phyloP scores from a whole-genome alignment of 2,113 vertebrate genomes.

The Planiliza haematocheilus region DNA sequence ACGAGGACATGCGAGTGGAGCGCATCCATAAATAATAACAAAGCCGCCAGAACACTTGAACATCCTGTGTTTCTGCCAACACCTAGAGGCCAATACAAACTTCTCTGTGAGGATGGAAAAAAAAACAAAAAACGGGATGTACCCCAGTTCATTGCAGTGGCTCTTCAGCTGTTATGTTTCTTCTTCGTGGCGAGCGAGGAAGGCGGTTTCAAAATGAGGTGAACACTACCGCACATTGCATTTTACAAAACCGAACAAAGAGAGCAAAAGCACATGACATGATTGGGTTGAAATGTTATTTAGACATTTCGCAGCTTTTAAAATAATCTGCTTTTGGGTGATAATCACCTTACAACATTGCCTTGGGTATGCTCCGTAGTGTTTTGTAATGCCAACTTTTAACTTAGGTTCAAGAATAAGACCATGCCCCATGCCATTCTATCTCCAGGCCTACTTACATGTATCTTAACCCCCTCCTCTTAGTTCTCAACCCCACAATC shows the following conservation, averaged over 20 bases:
- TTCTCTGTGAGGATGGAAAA: conserved; percentile 16
- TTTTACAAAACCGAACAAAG: neutral
- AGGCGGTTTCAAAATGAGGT: neutral
- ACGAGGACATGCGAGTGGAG: conserved; percentile 55
- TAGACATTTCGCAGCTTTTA: too few species aligned
- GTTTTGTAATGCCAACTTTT: too few species aligned
- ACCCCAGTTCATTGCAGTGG: conserved; percentile 10
- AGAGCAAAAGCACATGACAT: too few species aligned
- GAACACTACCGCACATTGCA: neutral
- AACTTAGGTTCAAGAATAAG: too few species aligned
- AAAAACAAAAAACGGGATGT: neutral
- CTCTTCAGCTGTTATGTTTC: neutral
- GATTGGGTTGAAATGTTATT: too few species aligned
- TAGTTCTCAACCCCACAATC: too few species aligned
- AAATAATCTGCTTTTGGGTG: too few species aligned
- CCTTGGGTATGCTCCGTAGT: neutral
- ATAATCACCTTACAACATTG: too few species aligned
- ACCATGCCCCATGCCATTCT: too few species aligned
- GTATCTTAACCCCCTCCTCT: too few species aligned
- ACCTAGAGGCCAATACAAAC: conserved; percentile 54
- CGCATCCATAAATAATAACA: conserved; percentile 65
- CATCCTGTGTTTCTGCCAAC: conserved; percentile 44
- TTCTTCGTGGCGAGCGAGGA: neutral
- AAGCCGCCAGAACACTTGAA: conserved; percentile 46
- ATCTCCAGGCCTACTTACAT: too few species aligned